phyloP scores from a whole-genome alignment of 2,888 invertebrate genomes.

The Sphinx pinastri region DNA sequence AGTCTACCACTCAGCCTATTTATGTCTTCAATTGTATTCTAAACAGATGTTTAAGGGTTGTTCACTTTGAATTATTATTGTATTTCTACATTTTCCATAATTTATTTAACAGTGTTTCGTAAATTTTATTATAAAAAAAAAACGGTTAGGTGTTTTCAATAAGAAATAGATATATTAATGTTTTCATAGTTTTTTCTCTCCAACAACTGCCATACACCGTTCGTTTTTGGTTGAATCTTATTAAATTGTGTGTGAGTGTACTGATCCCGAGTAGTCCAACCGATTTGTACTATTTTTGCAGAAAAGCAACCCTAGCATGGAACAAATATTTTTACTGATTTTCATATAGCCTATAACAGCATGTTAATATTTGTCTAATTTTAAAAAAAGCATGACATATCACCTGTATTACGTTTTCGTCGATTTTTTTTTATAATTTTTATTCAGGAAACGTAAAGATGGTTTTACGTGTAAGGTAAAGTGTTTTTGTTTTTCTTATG shows the following conservation, averaged over 20 bases:
- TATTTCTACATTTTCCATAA: too few species aligned
- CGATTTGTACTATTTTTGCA: slow-evolving; percentile 13
- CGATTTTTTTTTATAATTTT: too few species aligned
- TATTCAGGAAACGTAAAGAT: too few species aligned
- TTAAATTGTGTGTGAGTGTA: slow-evolving; percentile 29
- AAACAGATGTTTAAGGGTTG: too few species aligned
- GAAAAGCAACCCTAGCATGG: background rate
- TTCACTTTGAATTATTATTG: background rate
- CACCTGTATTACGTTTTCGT: too few species aligned
- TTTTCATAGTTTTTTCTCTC: slow-evolving; percentile 16
- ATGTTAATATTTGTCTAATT: background rate
- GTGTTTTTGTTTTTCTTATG: too few species aligned
- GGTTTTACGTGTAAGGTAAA: too few species aligned
- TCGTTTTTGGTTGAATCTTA: slow-evolving; percentile 37
- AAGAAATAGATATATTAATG: background rate
- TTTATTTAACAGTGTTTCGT: too few species aligned
- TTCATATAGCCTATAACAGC: slow-evolving; percentile 2
- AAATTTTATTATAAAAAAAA: background rate
- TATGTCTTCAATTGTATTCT: too few species aligned
- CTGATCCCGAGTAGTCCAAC: slow-evolving; percentile 22
- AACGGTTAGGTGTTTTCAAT: background rate
- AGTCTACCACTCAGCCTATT: too few species aligned
- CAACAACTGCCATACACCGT: slow-evolving; percentile 33
- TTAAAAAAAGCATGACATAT: background rate
- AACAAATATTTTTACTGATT: background rate